A percentile compares a stretch with the other conserved stretches of the same genome.
These are phyloP conservation scores for Epizoanthus stellaris DNA, from an alignment of 92 coral and sea anemone genomes.

Conservation along the genomic window DNA sequence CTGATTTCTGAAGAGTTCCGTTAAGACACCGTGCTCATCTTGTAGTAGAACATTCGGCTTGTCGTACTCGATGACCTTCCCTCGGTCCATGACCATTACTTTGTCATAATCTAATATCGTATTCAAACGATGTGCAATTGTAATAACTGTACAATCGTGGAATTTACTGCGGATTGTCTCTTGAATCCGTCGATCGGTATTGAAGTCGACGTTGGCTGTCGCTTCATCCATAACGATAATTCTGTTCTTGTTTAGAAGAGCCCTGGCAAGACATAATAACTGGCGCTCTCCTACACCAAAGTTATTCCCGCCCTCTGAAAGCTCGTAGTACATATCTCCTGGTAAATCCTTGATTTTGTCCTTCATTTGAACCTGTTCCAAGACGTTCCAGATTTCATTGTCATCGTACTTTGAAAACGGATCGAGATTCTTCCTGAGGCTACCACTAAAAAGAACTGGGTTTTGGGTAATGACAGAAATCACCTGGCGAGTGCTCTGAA, in stretches of 20 bases:
- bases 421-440: constrained; percentile 80
- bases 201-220: constrained; percentile 91
- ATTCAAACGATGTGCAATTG: constrained; percentile 90
- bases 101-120: constrained; percentile 85
- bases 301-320: constrained; percentile 85
- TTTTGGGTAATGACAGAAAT: constrained; percentile 88
- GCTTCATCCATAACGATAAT: constrained; percentile 93
- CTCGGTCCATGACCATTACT: constrained; percentile 89
- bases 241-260: constrained; percentile 83
- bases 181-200: constrained; percentile 82
- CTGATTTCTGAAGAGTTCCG: constrained; percentile 86
- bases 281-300: constrained; percentile 93
- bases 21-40: constrained; percentile 67
- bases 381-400: constrained; percentile 80
- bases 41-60: constrained; percentile 73
- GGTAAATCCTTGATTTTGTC: constrained; percentile 75
- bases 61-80: constrained; percentile 77
- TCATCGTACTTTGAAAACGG: constrained; percentile 84
- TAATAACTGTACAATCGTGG: constrained; percentile 86
- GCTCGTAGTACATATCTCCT: constrained; percentile 74
- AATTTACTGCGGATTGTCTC: constrained; percentile 84
- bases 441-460: constrained; percentile 87
- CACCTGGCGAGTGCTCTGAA: constrained; percentile 86
- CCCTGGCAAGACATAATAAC: constrained; percentile 83
- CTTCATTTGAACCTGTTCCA: constrained; percentile 92